Evolutionary conservation across 2,888 invertebrate species (phyloP).

Genomic region (Teinopalpus imperialis): DNA sequence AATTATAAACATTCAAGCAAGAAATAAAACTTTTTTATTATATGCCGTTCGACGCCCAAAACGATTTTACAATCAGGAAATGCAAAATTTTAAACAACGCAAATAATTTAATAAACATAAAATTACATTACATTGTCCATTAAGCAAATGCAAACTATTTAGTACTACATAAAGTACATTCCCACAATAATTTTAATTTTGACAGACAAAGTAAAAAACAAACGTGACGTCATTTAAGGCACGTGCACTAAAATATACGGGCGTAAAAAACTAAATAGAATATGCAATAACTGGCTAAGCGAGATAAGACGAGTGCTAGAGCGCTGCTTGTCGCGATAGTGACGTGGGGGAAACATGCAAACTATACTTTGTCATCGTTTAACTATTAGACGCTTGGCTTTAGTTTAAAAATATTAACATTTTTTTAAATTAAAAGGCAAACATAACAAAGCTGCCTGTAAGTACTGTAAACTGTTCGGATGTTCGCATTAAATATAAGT

Average conservation of each 20-base stretch:
- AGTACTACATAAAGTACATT: too few species aligned
- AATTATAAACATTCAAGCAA: too few species aligned
- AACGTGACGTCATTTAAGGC: conserved; percentile 20
- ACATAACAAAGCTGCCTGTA: too few species aligned
- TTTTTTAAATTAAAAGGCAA: not conserved
- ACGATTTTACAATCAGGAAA: too few species aligned
- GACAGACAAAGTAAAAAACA: conserved; percentile 16
- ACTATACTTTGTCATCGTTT: conserved; percentile 28
- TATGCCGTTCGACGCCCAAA: too few species aligned
- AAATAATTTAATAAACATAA: too few species aligned
- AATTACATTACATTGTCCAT: too few species aligned
- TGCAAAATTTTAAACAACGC: too few species aligned
- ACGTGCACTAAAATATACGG: conserved; percentile 24
- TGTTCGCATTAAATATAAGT: too few species aligned
- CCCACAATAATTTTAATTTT: not conserved
- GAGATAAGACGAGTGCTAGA: conserved; percentile 42
- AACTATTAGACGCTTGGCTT: not conserved
- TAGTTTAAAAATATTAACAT: not conserved
- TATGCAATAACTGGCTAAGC: conserved; percentile 30
- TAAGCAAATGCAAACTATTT: too few species aligned
- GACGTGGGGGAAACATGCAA: conserved; percentile 34
- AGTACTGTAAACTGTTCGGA: too few species aligned
- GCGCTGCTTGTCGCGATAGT: conserved; percentile 30
- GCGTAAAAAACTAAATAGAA: conserved; percentile 25
- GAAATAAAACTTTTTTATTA: too few species aligned